Base-by-base conservation (phyloP, 1,140 invertebrate genomes). In the Cheumatopsyche charites region DNA sequence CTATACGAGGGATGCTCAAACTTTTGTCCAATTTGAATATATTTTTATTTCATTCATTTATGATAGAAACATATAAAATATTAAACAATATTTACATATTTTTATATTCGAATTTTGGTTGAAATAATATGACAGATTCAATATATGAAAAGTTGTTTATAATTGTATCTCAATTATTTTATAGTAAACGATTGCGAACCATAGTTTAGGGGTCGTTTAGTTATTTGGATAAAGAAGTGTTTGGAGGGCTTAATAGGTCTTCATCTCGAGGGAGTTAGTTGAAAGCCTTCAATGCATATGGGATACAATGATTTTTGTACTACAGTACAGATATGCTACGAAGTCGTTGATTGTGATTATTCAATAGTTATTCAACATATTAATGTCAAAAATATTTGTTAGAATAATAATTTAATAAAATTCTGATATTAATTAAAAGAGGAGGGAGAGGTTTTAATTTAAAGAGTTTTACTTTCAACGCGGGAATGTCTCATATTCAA, bases 191-290 rank as follows among this genome's bases (percentile, higher is more conserved):
- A 36, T 36, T 36, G 29, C 9, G 29, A 36, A 36, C 47, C 66
- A 68, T 47, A 52, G 66, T 68, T 68, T 68, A 25, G 55, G 1
- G 26, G 49, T 52, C 47, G 23, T 47, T 19, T 55, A 15, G 66
- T 68, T 68, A 68, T 68, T 68, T 68, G 66, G 66, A 68, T 68
- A 68, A 68, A 68, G 66, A 68, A 68, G 66, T 68, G 66, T 68
- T 68, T 68, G 66, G 66, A 68, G 66, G 66, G 66, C 66, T 68
- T 68, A 68, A 68, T 68, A 68, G 66, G 66, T 68, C 66, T 68
- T 68, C 66, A 68, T 68, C 66, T 68, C 66, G 66, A 55, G 66
- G 66, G 66, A 68, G 66, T 42, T 55, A 47, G 66, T 68, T 68
- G 66, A 68, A 68, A 68, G 47, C 66, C 66, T 68, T 68, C 66